Percentiles rank a stretch among this genome's conserved stretches.
phyloP scores from a whole-genome alignment of 2,113 vertebrate species.

The Brienomyrus brachyistius region DNA sequence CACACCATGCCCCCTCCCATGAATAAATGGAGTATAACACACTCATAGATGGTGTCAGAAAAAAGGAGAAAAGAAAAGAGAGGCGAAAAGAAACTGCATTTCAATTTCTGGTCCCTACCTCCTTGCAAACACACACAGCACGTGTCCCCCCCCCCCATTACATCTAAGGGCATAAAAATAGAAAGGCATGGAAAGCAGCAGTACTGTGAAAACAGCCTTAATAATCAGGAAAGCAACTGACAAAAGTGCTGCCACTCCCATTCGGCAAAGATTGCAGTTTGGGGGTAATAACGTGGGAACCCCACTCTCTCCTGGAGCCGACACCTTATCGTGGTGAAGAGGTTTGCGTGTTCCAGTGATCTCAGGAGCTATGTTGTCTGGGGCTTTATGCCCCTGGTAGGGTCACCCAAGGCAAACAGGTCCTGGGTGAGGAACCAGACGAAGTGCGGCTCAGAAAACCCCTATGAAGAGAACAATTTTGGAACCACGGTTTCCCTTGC shows the following conservation, averaged over 20 bases:
- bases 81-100: background rate
- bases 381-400: too few species aligned
- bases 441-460: too few species aligned
- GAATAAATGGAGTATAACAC: background rate
- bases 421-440: too few species aligned
- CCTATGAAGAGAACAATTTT: too few species aligned
- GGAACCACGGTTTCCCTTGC: too few species aligned
- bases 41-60: background rate
- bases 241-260: background rate
- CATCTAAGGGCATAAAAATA: background rate
- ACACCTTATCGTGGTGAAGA: too few species aligned
- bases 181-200: background rate
- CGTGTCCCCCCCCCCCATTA: background rate
- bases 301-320: too few species aligned
- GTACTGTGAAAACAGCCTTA: background rate
- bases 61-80: background rate
- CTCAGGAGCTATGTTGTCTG: too few species aligned
- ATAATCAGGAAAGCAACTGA: background rate
- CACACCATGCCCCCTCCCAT: background rate
- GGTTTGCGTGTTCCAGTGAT: too few species aligned
- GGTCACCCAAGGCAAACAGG: too few species aligned
- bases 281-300: background rate
- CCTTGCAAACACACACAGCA: conserved; percentile 6
- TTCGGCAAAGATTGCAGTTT: background rate
- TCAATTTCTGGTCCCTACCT: background rate